A percentile compares a stretch with the other conserved stretches of the same genome.
phyloP scores from a whole-genome alignment of 2,113 vertebrate genomes.

The Aegotheles bennettii region DNA sequence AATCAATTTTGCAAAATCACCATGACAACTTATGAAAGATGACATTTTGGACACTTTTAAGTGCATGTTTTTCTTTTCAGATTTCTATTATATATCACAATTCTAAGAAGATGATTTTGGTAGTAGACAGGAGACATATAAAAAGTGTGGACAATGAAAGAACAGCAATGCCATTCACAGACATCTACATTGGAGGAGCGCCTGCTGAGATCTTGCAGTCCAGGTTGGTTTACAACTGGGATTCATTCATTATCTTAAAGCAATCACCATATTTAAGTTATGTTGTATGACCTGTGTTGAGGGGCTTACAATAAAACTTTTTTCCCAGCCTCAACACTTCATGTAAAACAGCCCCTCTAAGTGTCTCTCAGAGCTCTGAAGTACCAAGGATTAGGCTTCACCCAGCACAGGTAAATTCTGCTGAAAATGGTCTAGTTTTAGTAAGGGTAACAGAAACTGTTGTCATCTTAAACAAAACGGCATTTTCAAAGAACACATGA shows the following conservation, averaged over 20 bases:
- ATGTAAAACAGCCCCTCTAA: neutral
- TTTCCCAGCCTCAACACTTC: neutral
- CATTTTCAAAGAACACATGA: neutral
- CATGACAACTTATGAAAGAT: neutral
- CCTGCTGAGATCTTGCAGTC: conserved; percentile 82
- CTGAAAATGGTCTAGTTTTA: neutral
- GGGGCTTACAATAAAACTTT: neutral
- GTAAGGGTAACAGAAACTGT: neutral
- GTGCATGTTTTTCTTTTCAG: conserved; percentile 68
- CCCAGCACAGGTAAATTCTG: neutral
- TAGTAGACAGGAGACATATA: conserved; percentile 91
- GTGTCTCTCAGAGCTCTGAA: neutral
- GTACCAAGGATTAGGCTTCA: neutral
- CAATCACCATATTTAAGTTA: neutral
- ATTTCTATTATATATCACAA: conserved; percentile 97
- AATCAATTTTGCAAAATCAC: neutral
- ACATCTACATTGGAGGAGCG: conserved; percentile 93
- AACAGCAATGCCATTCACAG: conserved; percentile 88
- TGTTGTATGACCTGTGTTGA: neutral
- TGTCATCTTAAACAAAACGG: neutral
- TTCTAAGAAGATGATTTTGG: conserved; percentile 93
- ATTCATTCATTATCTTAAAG: neutral
- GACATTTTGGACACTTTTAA: neutral
- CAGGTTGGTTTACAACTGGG: conserved; percentile 70
- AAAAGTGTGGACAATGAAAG: conserved; percentile 92